Base-by-base conservation (phyloP, 2,797 vertebrate genomes). In the Acestrorhynchus altus region DNA sequence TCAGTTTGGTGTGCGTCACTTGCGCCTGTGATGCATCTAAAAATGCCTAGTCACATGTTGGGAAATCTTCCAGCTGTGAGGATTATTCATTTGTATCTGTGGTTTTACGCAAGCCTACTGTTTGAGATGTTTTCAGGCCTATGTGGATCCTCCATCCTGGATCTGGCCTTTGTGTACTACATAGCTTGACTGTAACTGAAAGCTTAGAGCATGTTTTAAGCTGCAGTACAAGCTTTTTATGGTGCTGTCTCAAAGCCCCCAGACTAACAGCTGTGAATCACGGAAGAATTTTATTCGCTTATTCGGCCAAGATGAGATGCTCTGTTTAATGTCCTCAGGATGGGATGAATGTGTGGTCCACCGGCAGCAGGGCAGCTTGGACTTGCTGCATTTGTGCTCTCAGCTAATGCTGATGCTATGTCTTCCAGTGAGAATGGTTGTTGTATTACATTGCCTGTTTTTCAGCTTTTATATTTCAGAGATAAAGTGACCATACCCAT, bases 271-370 rank as follows among this genome's bases (percentile, higher is more conserved):
- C 91, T 93, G 92, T 87, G 89, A 87, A 87, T 82, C 83, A 83
- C 79, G 72, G 78, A 77, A 80, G 84, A 82, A 86, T 87, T 86
- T 83, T 74, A 79, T 87, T 86, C 80, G 77, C 83, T 78, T 57
- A 79, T 86, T 80, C 80, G 10, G 64, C 84, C 87, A 85, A 87
- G 84, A 83, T 66, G 20, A 86, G 87, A 86, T 83, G 87, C 86
- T 89, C 86, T 88, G 78, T 84, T 84, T 91, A 91, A 91, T 91
- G 88, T 92, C 92, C 91, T 84, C 84, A 66, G 87, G 88, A 68
- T 88, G 88, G 80, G 80, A 88, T 90, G 89, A 90, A 90, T 90
- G 88, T 61, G 80, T 86, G 81, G 88, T 89, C 90, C 83, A 78
- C 76, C 81, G 83, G 82, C 89, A 81, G 79, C 72, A 54, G 81